Base-by-base conservation (phyloP, 2,888 invertebrate species). In the Gymnocheta viridis region DNA sequence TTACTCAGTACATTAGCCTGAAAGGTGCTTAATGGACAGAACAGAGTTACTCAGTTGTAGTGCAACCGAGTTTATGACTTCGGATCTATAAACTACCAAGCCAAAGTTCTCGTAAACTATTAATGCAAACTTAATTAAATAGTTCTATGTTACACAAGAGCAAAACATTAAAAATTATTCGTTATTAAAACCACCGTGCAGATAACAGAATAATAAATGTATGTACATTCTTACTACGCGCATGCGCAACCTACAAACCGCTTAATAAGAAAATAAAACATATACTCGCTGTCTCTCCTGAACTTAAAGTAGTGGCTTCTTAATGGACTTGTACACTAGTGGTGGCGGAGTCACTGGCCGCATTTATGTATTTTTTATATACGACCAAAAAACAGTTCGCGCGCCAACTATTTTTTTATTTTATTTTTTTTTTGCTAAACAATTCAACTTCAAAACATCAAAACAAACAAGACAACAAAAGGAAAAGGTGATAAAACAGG, bases 391-490 rank as follows among this genome's bases (percentile, higher is more conserved):
- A 82, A 67, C n/a, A 56, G 19, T 67, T 84, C 29, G 58, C 84
- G 84, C 84, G 77, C 76, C 72, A 76, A 76, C 38, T 66, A 38
- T 44, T 64, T 41, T n/a, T n/a, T n/a, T n/a, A n/a, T n/a, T n/a
- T n/a, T n/a, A n/a, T n/a, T n/a, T n/a, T n/a, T n/a, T n/a, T n/a
- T 32, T 69, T 49, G 19, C 58, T 66, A 66, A 27, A 32, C 47
- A 14, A 47, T 49, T 73, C 14, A 66, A 32, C 44, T 60, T 58
- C 19, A 79, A 78, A 78, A 72, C 47, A 73, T 83, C 76, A 80
- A 83, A 84, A 84, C 84, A 84, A 84, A 84, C 47, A 73, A 47
- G 67, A 27, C 51, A 29, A 14, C 49, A 84, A 84, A 84, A 81
- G 77, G 24, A 69, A 47, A 47, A 1, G 35, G 29, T 38, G 66